Percentiles rank a stretch among this genome's conserved stretches.
Evolutionary conservation across 2,113 vertebrate species (phyloP).

Genomic region (Stigmatopora argus): DNA sequence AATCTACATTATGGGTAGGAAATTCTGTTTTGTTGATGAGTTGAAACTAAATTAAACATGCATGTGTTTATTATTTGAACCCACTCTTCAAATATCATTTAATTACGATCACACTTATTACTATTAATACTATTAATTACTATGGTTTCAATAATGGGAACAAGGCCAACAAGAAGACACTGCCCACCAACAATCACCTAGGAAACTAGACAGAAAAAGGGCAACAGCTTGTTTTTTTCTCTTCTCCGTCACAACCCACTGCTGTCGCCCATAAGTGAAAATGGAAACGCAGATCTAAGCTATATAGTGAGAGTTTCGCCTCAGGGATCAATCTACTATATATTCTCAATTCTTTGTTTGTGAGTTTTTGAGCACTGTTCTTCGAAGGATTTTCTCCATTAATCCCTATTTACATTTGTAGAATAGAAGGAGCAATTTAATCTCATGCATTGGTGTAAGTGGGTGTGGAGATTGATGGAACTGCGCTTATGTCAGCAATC

Average conservation of each 20-base stretch:
- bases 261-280: background rate
- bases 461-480: background rate
- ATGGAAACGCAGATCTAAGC: background rate
- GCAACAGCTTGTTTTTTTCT: background rate
- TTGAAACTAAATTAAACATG: too few relatives aligned
- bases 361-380: background rate
- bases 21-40: too few relatives aligned
- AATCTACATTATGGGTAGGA: constrained; percentile 76
- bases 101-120: too few relatives aligned
- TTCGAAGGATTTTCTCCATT: background rate
- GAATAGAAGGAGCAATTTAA: background rate
- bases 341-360: background rate
- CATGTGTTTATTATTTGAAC: too few relatives aligned
- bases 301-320: background rate
- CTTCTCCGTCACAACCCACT: background rate
- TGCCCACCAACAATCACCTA: too few relatives aligned
- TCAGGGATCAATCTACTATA: background rate
- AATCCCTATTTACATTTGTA: background rate
- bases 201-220: too few relatives aligned
- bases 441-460: background rate
- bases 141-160: too few relatives aligned
- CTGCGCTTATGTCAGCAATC: constrained; percentile 1
- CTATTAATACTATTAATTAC: too few relatives aligned
- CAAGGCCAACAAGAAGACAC: too few relatives aligned
- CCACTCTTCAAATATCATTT: too few relatives aligned